Evolutionary conservation across 2,113 vertebrate species (phyloP).

Genomic region (Chaetura pelagica): DNA sequence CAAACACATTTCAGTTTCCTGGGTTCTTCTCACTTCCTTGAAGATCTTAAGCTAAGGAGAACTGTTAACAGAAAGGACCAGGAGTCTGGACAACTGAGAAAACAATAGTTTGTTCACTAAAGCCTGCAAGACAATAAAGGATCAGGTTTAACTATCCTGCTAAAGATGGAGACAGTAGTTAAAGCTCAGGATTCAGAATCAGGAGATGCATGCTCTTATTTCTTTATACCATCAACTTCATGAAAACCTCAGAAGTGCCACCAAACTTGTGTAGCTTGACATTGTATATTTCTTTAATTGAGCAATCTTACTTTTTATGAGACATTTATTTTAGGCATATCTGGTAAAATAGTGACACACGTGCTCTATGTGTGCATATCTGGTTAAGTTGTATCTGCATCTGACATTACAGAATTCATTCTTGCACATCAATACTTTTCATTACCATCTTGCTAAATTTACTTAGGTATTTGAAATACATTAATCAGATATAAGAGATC

Average conservation of each 20-base stretch:
- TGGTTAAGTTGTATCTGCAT: neutral
- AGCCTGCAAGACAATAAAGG: neutral
- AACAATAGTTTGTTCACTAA: neutral
- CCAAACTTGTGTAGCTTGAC: neutral
- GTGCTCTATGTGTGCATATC: neutral
- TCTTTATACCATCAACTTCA: neutral
- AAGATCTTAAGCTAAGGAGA: neutral
- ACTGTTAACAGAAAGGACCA: neutral
- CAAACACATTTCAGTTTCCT: neutral
- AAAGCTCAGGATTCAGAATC: neutral
- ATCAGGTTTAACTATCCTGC: neutral
- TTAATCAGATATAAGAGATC: neutral
- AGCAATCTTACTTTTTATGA: neutral
- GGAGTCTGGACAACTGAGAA: neutral
- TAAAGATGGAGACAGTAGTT: neutral
- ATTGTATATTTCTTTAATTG: neutral
- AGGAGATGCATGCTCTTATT: neutral
- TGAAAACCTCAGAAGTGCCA: neutral
- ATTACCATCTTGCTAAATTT: neutral
- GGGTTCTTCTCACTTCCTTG: neutral
- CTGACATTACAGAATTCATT: neutral
- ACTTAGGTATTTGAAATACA: neutral
- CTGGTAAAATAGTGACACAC: neutral
- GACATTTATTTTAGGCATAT: neutral
- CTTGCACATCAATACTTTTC: neutral